Evolutionary conservation across 1,140 invertebrate genomes (phyloP), one percentile per base, ranked within the genome.

Genomic region (Pseudobourletiella spinata): DNA sequence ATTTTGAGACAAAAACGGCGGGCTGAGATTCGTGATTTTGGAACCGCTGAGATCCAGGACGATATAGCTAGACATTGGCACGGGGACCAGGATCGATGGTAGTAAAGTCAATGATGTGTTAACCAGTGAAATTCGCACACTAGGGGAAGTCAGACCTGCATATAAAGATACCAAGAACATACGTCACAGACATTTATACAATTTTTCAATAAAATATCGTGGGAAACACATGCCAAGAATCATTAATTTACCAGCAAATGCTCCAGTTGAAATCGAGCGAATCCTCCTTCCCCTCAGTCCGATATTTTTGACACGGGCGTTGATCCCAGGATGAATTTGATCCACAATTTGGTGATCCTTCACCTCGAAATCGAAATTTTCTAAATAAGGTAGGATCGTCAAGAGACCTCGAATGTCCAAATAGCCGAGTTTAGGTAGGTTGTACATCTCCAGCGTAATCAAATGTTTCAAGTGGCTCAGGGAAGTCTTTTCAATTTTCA

Each of bases 41-140:
- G 84, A 90, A 11, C 86, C 85, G n/a, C 81, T 79, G 0, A 94
- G 79, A 72, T 92, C 86, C 1, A 94, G 76, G 6, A 77, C 81
- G 18, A 94, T 82, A 58, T 83, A 81, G 0, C 87, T 89, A 2
- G 90, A 94, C 70, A 89, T 81, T 1, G 91, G 91, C n/a, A 95
- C 81, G 0, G 90, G 88, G 70, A 92, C 89, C 54, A 95, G 82
- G 22, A 94, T 72, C 1, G 88, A 84, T 3, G 87, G 84, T 2
- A 88, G 88, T 61, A 94, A 76, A 0, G 79, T 77, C 28, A 94
- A 72, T 1, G 87, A 90, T 1, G 90, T 92, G 71, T 92, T 88
- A 16, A 82, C 80, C 14, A 95, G 73, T 51, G 82, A 79, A 15
- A 95, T 81, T 1, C 77, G 78, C n/a, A 94, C 79, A 11, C 80